Base-by-base conservation (phyloP, 2,113 vertebrate species). In the Dicerorhinus sumatrensis region DNA sequence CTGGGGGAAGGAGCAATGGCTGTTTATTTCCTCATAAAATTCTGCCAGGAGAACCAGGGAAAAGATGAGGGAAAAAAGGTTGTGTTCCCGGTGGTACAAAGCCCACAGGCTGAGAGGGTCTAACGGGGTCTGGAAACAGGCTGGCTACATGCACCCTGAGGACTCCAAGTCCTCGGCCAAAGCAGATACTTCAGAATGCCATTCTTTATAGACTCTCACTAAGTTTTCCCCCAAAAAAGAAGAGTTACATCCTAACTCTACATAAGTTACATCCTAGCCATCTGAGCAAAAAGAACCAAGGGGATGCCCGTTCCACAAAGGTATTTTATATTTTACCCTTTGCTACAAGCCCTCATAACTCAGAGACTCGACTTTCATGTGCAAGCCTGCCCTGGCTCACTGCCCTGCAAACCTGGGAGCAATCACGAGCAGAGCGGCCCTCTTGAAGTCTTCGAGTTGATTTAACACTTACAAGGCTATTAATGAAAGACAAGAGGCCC, bases 401-500 rank as follows among this genome's bases (percentile, higher is more conserved):
- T 12, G n/a, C 48, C 20, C 27, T 5, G 56, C 17, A 36, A 63
- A 84, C 25, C 63, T 12, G 21, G 39, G 54, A 67, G 48, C 18
- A n/a, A 39, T 67, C 90, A 63, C 33, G 73, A 46, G n/a, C 82
- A 73, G 27, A 21, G 23, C 0, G 6, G n/a, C 73, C 86, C 65
- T 73, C 65, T 58, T 75, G 27, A 80, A 81, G 33, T 60, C 58
- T 86, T 72, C 23, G 1, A 33, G 85, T 29, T 70, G 80, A 73
- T 14, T 89, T 46, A 70, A 79, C 73, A 73, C 86, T 89, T 67
- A 89, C 73, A 72, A 94, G 85, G 80, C 85, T 42, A 23, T 46
- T 91, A 79, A 84, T 29, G 72, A 95, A 89, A 73, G 76, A 69
- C n/a, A 92, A 91, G 25, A 87, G 81, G 56, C 29, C 80, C 29